Percentiles rank a stretch among this genome's conserved stretches.
Conservation (phyloP, 2,888 invertebrate genomes). For the Andrena camellia region DNA sequence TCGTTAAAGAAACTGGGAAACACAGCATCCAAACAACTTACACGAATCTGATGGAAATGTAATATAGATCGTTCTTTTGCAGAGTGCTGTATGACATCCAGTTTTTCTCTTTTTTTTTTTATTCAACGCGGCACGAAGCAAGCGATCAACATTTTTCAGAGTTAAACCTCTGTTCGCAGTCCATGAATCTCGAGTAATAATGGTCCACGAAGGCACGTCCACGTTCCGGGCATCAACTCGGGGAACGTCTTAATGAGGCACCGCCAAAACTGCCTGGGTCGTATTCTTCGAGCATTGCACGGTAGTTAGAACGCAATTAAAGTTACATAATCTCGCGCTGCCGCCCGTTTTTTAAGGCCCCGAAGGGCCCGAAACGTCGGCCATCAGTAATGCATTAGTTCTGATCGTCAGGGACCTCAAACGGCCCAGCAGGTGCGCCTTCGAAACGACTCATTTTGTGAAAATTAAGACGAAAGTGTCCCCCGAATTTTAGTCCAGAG, state of each 20-base stretch:
- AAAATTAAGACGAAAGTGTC: slow-evolving; percentile 16
- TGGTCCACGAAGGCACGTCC: slow-evolving; percentile 14
- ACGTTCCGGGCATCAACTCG: slow-evolving; percentile 49
- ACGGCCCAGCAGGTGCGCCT: slow-evolving; percentile 58
- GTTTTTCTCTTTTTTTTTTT: background rate
- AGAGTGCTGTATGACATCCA: background rate
- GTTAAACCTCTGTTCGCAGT: slow-evolving; percentile 18
- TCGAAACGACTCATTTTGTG: slow-evolving; percentile 25
- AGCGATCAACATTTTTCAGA: background rate
- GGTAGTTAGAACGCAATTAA: slow-evolving; percentile 75
- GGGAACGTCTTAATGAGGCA: slow-evolving; percentile 65
- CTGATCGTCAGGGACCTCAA: slow-evolving; percentile 42
- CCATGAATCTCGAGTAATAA: slow-evolving; percentile 30
- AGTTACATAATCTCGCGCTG: slow-evolving; percentile 66
- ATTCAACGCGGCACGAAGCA: background rate
- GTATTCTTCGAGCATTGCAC: slow-evolving; percentile 62
- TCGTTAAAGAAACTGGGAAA: background rate
- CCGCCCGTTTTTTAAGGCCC: slow-evolving; percentile 35
- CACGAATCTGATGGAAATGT: no score
- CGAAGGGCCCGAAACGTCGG: slow-evolving; percentile 37
- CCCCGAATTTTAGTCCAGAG: background rate
- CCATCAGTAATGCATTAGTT: slow-evolving; percentile 68
- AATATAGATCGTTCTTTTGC: no score
- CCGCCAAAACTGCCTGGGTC: slow-evolving; percentile 54
- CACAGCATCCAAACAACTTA: no score